Conservation (phyloP, 1,140 invertebrate genomes). For the Pararge aegeria region DNA sequence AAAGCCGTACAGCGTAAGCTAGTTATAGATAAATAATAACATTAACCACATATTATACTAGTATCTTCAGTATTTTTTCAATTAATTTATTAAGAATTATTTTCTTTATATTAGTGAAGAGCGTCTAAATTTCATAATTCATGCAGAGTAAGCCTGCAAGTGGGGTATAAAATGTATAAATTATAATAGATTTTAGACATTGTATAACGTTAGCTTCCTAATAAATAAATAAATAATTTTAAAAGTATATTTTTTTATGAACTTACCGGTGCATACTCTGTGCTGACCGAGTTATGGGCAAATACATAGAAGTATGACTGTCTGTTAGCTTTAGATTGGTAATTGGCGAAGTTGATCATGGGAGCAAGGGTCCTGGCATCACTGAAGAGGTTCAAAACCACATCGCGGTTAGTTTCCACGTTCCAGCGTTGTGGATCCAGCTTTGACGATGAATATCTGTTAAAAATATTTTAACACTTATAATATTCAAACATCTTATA, state of each 20-base stretch:
- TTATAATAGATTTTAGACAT: too few relatives aligned
- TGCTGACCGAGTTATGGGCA: slow-evolving; percentile 88
- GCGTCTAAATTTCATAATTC: too few relatives aligned
- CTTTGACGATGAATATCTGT: slow-evolving; percentile 81
- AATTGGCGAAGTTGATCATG: slow-evolving; percentile 85
- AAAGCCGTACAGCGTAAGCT: too few relatives aligned
- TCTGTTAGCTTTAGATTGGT: slow-evolving; percentile 86
- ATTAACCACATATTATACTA: too few relatives aligned
- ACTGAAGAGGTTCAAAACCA: slow-evolving; percentile 91
- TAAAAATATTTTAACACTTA: slow-evolving; percentile 13
- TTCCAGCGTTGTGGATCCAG: slow-evolving; percentile 82
- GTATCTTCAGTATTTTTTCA: too few relatives aligned
- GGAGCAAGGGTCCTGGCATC: slow-evolving; percentile 91
- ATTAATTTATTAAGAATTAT: too few relatives aligned
- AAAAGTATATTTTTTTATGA: background rate
- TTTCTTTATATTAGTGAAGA: too few relatives aligned
- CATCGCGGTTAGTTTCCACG: slow-evolving; percentile 86
- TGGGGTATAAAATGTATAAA: too few relatives aligned
- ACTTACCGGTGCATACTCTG: slow-evolving; percentile 85
- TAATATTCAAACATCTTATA: too few relatives aligned
- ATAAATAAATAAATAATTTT: background rate
- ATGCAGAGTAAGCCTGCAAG: too few relatives aligned
- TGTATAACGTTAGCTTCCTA: too few relatives aligned
- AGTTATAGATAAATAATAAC: too few relatives aligned
- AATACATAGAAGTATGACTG: slow-evolving; percentile 95